A percentile compares a stretch with the other conserved stretches of the same genome.
phyloP scores from a whole-genome alignment of 2,797 vertebrate species.

The Xyrichtys novacula region DNA sequence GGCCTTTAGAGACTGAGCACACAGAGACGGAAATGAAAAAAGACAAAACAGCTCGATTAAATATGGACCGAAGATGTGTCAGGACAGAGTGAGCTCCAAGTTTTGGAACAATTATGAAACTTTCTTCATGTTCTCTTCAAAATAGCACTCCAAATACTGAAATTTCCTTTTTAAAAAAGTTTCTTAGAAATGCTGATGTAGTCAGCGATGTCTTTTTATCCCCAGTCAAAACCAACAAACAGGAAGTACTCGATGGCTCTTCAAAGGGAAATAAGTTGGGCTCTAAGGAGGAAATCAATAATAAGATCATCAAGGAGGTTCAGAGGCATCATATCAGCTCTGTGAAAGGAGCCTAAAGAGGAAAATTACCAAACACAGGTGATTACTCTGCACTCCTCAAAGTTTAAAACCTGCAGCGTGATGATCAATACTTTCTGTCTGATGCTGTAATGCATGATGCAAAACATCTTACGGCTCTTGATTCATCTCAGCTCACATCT shows the following conservation, averaged over 20 bases:
- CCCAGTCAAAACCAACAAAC: conserved; percentile 46
- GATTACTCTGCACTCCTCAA: conserved; percentile 69
- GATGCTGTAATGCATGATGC: conserved; percentile 63
- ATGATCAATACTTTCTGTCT: conserved; percentile 72
- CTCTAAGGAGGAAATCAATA: conserved; percentile 71
- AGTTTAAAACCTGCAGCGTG: conserved; percentile 49
- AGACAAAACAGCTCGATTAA: conserved; percentile 39
- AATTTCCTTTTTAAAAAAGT: not conserved
- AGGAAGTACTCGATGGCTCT: conserved; percentile 67
- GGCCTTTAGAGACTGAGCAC: conserved; percentile 45
- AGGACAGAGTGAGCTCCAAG: conserved; percentile 1
- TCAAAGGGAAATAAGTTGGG: conserved; percentile 70
- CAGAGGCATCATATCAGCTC: conserved; percentile 61
- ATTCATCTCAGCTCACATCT: conserved; percentile 52
- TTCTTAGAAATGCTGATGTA: conserved; percentile 7
- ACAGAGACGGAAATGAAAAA: conserved; percentile 25
- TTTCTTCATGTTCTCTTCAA: conserved; percentile 2
- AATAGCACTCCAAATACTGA: not conserved
- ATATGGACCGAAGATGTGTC: conserved; percentile 17
- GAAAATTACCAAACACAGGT: conserved; percentile 67
- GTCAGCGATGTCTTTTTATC: conserved; percentile 51
- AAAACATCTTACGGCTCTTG: conserved; percentile 61
- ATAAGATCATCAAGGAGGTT: conserved; percentile 73
- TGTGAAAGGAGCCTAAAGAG: conserved; percentile 65
- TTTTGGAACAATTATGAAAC: conserved; percentile 27